These are phyloP conservation scores for Platanista minor DNA, from an alignment of 2,113 vertebrate genomes.

Conservation along the genomic window DNA sequence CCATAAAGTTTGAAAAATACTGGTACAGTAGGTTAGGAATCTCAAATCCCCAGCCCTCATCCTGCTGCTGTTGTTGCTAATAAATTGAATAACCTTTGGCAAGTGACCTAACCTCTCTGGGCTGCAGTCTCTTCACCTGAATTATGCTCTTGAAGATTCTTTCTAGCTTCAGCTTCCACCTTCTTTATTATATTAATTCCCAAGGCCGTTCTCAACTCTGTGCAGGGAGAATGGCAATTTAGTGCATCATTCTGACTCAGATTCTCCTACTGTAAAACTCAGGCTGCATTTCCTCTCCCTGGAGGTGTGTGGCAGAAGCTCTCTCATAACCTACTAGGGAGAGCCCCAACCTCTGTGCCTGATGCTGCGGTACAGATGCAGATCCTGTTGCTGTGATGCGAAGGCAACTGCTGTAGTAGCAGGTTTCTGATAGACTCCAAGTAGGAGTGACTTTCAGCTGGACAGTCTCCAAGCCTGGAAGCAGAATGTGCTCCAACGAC, in stretches of 20 bases:
- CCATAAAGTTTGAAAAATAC: neutral
- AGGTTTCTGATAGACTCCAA: constrained; percentile 30
- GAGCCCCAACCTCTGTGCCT: neutral
- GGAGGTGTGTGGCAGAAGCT: neutral
- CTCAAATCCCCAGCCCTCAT: neutral
- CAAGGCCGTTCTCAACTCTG: neutral
- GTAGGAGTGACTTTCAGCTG: constrained; percentile 10
- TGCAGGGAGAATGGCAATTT: neutral
- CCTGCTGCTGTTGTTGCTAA: neutral
- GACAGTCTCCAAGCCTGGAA: constrained; percentile 18
- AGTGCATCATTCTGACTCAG: neutral
- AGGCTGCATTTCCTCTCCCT: neutral
- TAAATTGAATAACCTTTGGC: neutral
- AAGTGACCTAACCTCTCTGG: neutral
- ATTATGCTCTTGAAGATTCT: neutral
- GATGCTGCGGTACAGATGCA: neutral
- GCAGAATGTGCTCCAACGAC: neutral
- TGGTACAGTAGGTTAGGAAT: neutral
- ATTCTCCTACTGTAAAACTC: neutral
- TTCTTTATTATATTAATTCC: neutral
- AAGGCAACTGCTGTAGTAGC: neutral
- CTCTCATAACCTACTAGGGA: neutral
- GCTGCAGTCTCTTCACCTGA: neutral
- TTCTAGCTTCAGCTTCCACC: neutral
- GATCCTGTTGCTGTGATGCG: neutral